A percentile compares a stretch with the other conserved stretches of the same genome.
phyloP scores from a whole-genome alignment of 1,140 invertebrate species.

The Sinonovacula constricta region DNA sequence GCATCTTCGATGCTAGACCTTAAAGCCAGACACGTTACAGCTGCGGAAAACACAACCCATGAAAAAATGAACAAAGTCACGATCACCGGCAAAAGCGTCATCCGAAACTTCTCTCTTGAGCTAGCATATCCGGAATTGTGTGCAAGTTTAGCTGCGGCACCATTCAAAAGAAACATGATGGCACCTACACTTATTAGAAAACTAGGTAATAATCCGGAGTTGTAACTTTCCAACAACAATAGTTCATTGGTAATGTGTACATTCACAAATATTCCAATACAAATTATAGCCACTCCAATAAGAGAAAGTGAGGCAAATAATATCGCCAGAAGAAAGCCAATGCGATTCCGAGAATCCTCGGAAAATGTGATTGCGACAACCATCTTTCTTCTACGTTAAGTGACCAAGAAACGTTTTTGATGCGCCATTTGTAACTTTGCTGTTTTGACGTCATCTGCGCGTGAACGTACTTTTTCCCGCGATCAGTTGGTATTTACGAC shows the following conservation, averaged over 20 bases:
- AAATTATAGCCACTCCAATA: constrained; percentile 23
- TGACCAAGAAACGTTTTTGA: no score
- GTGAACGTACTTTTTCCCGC: no score
- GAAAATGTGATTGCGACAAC: constrained; percentile 28
- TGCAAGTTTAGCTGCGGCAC: constrained; percentile 13
- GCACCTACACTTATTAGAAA: constrained; percentile 37
- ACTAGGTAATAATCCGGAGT: constrained; percentile 22
- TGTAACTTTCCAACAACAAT: constrained; percentile 38
- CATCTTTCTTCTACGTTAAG: constrained; percentile 78
- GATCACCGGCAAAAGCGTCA: constrained; percentile 12
- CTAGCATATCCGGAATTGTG: constrained; percentile 31
- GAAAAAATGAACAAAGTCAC: constrained; percentile 34
- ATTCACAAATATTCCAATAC: constrained; percentile 27
- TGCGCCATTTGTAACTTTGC: no score
- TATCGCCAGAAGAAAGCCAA: constrained; percentile 12
- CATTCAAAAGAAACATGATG: constrained; percentile 27
- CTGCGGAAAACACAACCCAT: constrained; percentile 24
- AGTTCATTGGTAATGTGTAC: constrained; percentile 31
- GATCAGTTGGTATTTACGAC: no score
- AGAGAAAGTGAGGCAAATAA: constrained; percentile 18
- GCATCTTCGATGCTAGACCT: constrained; percentile 13
- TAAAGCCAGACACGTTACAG: constrained; percentile 9
- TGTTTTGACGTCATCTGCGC: no score
- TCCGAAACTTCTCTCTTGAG: constrained; percentile 30
- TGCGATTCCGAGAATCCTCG: constrained; percentile 24